A percentile compares a stretch with the other conserved stretches of the same genome.
Conservation (phyloP, 64 coral and sea anemone genomes). For the Stylophora pistillata region DNA sequence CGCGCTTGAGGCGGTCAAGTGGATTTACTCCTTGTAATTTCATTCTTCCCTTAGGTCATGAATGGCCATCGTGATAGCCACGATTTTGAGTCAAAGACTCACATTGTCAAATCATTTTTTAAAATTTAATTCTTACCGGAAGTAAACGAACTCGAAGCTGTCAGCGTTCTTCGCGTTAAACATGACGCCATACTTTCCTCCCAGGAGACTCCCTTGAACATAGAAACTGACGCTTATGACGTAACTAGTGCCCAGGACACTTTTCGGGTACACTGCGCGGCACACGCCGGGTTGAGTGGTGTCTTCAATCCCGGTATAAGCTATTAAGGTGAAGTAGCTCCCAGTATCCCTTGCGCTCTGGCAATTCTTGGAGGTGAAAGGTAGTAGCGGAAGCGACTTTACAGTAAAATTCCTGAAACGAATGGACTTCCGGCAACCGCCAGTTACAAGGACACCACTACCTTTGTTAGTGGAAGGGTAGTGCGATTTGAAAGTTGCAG, state of each 20-base stretch:
- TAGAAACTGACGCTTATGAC: constrained; percentile 9
- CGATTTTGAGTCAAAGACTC: too few species aligned
- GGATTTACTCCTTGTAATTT: too few species aligned
- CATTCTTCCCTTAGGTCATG: too few species aligned
- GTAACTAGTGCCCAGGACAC: not conserved
- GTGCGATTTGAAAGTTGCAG: constrained; percentile 7
- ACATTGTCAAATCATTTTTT: not conserved
- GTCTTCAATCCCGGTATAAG: not conserved
- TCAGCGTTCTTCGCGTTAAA: constrained; percentile 30
- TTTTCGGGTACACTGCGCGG: constrained; percentile 12
- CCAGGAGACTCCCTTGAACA: not conserved
- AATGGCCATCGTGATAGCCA: too few species aligned
- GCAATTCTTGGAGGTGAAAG: constrained; percentile 4
- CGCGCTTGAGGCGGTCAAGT: too few species aligned
- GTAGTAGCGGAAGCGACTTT: constrained; percentile 7
- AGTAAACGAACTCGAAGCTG: constrained; percentile 37
- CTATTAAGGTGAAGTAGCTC: not conserved
- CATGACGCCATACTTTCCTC: constrained; percentile 26
- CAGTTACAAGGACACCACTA: constrained; percentile 24
- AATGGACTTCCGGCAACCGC: constrained; percentile 18
- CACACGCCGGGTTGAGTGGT: not conserved
- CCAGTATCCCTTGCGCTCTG: not conserved
- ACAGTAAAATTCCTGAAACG: constrained; percentile 5
- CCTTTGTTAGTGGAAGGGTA: not conserved
- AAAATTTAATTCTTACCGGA: not conserved